Evolutionary conservation across 2,888 invertebrate genomes (phyloP).

Genomic region (Andricus curvator): DNA sequence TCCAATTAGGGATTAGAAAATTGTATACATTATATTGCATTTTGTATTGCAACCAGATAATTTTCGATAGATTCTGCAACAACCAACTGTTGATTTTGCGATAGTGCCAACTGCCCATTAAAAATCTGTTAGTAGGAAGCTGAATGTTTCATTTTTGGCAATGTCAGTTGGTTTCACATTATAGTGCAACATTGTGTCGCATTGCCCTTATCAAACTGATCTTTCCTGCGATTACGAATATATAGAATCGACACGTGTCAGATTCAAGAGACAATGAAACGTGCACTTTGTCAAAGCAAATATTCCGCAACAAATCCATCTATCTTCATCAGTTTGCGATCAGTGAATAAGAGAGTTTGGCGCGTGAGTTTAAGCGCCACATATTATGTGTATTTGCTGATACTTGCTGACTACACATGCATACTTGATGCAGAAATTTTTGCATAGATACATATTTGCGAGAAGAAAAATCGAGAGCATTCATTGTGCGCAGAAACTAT

Average conservation of each 20-base stretch:
- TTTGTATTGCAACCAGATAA: too few relatives aligned
- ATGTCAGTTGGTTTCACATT: not conserved
- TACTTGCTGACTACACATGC: not conserved
- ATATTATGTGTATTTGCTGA: not conserved
- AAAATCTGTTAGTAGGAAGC: not conserved
- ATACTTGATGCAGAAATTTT: conserved; percentile 7
- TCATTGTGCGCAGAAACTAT: conserved; percentile 33
- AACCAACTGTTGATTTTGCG: not conserved
- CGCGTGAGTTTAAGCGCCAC: not conserved
- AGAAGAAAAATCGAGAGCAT: conserved; percentile 1
- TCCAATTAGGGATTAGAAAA: not conserved
- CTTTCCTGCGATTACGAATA: not conserved
- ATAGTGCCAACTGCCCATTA: not conserved
- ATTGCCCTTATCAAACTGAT: not conserved
- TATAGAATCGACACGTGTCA: conserved; percentile 22
- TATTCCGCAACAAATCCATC: conserved; percentile 13
- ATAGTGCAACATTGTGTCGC: not conserved
- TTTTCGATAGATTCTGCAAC: not conserved
- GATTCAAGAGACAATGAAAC: not conserved
- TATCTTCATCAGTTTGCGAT: conserved; percentile 18
- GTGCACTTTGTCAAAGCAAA: conserved; percentile 6
- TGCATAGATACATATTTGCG: not conserved
- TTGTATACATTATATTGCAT: not conserved
- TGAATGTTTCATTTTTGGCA: not conserved
- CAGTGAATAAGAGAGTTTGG: conserved; percentile 8